Conservation (phyloP, 1,140 invertebrate genomes). For the Polypedilum vanderplanki region DNA sequence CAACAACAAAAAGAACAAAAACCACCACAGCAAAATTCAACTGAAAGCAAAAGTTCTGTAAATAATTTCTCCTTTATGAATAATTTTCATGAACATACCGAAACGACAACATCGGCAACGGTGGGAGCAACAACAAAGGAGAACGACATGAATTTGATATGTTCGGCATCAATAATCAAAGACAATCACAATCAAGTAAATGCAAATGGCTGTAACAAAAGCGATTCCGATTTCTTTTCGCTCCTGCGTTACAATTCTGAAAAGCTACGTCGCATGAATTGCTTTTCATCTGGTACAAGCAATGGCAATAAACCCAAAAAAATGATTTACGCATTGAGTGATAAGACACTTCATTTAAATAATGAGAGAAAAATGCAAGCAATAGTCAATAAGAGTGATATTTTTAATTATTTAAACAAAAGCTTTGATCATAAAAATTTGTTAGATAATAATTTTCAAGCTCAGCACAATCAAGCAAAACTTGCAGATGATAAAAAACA, state of each 20-base stretch:
- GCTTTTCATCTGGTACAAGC: constrained; percentile 26
- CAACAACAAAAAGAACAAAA: background rate
- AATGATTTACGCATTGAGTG: constrained; percentile 37
- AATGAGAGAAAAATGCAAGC: constrained; percentile 8
- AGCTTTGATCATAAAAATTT: constrained; percentile 22
- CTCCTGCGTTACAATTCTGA: constrained; percentile 34
- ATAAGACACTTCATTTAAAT: constrained; percentile 31
- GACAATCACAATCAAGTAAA: constrained; percentile 28
- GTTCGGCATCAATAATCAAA: constrained; percentile 23
- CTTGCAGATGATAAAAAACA: background rate
- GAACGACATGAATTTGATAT: constrained; percentile 20
- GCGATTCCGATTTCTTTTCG: constrained; percentile 40
- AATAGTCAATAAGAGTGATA: constrained; percentile 26
- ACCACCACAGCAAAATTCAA: background rate
- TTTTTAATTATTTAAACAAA: constrained; percentile 26
- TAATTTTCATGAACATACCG: background rate
- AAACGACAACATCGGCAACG: too few relatives aligned
- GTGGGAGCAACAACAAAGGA: background rate
- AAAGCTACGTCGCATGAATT: constrained; percentile 32
- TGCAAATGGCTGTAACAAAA: constrained; percentile 31
- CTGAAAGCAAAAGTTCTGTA: constrained; percentile 7
- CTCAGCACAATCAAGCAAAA: background rate
- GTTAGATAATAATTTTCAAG: constrained; percentile 26
- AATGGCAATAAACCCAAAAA: constrained; percentile 33
- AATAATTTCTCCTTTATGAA: background rate